These are phyloP conservation scores for Muntiacus reevesi DNA, from an alignment of 2,113 vertebrate species.

Conservation along the genomic window DNA sequence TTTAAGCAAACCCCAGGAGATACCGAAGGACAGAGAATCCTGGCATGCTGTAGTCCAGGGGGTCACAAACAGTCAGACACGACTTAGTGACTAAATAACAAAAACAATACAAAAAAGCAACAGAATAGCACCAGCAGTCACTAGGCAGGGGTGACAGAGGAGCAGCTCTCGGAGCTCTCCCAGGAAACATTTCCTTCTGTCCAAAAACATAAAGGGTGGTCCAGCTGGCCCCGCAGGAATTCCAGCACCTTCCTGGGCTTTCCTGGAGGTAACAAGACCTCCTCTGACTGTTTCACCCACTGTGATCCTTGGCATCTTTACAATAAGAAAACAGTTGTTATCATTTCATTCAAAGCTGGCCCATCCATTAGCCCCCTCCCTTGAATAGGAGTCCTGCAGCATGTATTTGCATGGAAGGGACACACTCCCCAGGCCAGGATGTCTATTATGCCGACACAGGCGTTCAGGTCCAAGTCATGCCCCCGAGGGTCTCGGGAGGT, in stretches of 20 bases:
- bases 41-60: not conserved
- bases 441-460: conserved; percentile 44
- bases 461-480: not conserved
- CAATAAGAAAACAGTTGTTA: conserved; percentile 35
- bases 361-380: not conserved
- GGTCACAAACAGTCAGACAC: not conserved
- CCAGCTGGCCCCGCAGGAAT: not conserved
- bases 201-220: not conserved
- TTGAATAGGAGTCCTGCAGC: not conserved
- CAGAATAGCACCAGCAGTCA: not conserved
- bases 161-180: not conserved
- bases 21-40: not conserved
- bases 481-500: conserved; percentile 1
- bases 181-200: not conserved
- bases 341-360: not conserved
- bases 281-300: not conserved
- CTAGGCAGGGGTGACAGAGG: not conserved
- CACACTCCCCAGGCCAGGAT: conserved; percentile 52
- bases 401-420: not conserved
- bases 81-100: not conserved
- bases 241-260: not conserved
- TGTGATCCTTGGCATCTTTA: conserved; percentile 55
- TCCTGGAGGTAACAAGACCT: not conserved
- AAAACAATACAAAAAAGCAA: not conserved
- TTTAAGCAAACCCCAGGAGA: not conserved